phyloP scores from a whole-genome alignment of 2,113 vertebrate genomes.

The Uropsilus gracilis region DNA sequence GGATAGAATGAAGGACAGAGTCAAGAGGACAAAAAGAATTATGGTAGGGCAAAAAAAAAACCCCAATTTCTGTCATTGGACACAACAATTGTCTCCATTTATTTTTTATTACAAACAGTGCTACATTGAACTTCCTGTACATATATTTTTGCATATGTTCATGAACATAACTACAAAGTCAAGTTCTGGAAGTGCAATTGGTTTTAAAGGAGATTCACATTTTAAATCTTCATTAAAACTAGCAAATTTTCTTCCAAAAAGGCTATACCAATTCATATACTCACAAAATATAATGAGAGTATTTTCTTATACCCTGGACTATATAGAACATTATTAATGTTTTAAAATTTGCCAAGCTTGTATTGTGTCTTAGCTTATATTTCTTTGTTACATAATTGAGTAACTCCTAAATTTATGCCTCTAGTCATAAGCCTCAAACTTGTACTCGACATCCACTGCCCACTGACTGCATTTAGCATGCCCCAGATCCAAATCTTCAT shows the following conservation, averaged over 20 bases:
- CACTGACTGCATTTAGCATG: background rate
- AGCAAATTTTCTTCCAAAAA: background rate
- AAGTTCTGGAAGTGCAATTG: background rate
- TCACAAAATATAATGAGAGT: background rate
- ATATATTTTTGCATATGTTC: background rate
- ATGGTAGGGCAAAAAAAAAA: background rate
- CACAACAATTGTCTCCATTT: background rate
- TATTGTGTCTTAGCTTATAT: background rate
- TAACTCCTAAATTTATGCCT: background rate
- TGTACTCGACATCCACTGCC: background rate
- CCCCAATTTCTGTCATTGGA: background rate
- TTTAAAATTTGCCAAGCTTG: background rate
- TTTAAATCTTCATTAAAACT: slow-evolving; percentile 7
- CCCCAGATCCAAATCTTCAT: background rate
- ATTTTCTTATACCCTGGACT: background rate
- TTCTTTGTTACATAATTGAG: background rate
- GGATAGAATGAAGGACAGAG: too few relatives aligned
- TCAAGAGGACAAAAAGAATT: too few relatives aligned
- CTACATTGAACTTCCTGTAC: background rate
- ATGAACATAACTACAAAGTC: background rate
- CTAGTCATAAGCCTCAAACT: background rate
- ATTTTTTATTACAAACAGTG: background rate
- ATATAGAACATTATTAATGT: background rate
- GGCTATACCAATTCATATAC: background rate
- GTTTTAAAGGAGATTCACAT: background rate